Base-by-base conservation (phyloP, 2,113 vertebrate genomes). In the Nyctibius bracteatus region DNA sequence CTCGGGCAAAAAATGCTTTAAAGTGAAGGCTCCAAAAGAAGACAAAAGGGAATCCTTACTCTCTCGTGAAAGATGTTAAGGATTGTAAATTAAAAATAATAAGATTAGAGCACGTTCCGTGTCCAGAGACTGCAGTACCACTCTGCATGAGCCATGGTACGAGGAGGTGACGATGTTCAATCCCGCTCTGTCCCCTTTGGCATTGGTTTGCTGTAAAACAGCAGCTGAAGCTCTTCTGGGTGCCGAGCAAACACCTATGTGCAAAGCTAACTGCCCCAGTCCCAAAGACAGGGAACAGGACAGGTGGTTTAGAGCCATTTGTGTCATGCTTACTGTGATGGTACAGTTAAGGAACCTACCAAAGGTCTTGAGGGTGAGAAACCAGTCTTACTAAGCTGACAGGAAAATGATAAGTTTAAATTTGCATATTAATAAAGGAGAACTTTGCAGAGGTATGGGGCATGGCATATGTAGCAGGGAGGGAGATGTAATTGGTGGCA, bases 141-240 rank as follows among this genome's bases (percentile, higher is more conserved):
- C 24, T 37, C 55, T 52, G 15, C n/a, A 37, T 10, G 57, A 46
- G 6, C 23, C 1, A 1, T 10, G 14, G 8, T 37, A 39, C 0
- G 1, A 78, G 20, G 28, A 84, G 33, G 24, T 25, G 49, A 46
- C 0, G 2, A 33, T 46, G 22, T 22, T 30, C 0, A 2, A 9
- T 39, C 46, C 59, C 1, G 2, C 7, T 24, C 30, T 44, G 21
- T 25, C 47, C 28, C 33, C 33, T 84, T 81, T 91, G 49, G 41
- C 55, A 33, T 8, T 30, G 33, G 49, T 71, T 16, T 82, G 31
- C 55, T 2, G 3, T 25, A 30, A 79, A 46, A 6, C 14, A 71
- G 61, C 37, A 80, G 54, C 25, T 25, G 24, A 68, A 91, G 49
- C 20, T 54, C 25, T 68, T 37, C 37, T 54, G 31, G 31, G 30